Evolutionary conservation across 2,113 vertebrate species (phyloP), one percentile per base, ranked within the genome.

Genomic region (Poeciliopsis retropinna): DNA sequence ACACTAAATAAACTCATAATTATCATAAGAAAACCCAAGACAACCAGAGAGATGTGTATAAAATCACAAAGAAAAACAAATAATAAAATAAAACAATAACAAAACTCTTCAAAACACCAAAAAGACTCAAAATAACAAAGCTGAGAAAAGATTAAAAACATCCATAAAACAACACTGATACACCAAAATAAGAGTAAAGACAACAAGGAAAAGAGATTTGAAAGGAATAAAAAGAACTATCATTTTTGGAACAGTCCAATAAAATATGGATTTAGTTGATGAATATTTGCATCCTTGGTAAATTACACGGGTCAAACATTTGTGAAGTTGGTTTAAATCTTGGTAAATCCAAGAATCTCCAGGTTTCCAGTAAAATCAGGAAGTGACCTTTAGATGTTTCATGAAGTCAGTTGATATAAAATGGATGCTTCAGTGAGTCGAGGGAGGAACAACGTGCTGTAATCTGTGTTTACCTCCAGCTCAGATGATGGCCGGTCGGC

Each of bases 401-500:
- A 15, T 28, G 6, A 22, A 54, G 22, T 54, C 51, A 44, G 41
- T 15, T 44, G 51, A 54, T 25, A 4, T 54, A 22, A 25, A 54
- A 17, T 10, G 47, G 19, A 51, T 12, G 19, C 54, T 64, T 69
- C 22, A 60, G 63, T 51, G 27, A 32, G 41, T 51, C 28, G 70
- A n/a, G 41, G 47, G 1, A 70, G 54, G 41, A 54, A 68, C 31
- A 28, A 3, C 25, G 30, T 15, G 8, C 22, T 25, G 51, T 54
- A 54, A 47, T 76, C 0, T 11, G n/a, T 54, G 22, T 69, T 70
- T 70, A 74, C 70, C 60, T 82, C 31, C 29, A 64, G 31, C 65
- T 82, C 70, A n/a, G 64, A 75, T 22, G 34, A 67, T 28, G 54
- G 68, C 28, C 66, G 74, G 71, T 41, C 39, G 10, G 11, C 39